These are phyloP conservation scores for Microtus montanus DNA, from an alignment of 2,113 vertebrate genomes.

Conservation along the genomic window DNA sequence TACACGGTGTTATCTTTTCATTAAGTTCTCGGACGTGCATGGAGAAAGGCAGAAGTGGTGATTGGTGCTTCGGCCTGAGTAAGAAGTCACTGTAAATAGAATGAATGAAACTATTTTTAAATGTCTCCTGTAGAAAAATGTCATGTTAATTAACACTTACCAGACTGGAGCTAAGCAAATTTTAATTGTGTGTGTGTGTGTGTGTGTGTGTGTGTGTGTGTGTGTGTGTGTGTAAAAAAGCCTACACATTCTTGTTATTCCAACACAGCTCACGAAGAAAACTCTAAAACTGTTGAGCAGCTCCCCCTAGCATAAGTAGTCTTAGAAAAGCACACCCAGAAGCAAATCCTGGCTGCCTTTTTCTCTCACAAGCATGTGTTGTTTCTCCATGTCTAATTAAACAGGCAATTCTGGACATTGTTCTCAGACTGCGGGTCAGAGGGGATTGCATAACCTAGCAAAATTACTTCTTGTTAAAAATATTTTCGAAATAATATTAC, in stretches of 20 bases:
- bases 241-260: neutral
- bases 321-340: slow-evolving; percentile 12
- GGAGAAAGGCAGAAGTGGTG: slow-evolving; percentile 36
- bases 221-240: neutral
- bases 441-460: neutral
- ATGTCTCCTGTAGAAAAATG: slow-evolving; percentile 34
- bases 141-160: slow-evolving; percentile 45
- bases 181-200: slow-evolving; percentile 48
- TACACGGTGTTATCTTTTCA: slow-evolving; percentile 41
- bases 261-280: neutral
- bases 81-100: slow-evolving; percentile 25
- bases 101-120: slow-evolving; percentile 51
- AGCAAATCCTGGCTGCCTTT: slow-evolving; percentile 41
- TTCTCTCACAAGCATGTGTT: neutral
- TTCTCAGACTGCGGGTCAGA: neutral
- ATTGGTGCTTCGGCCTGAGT: neutral
- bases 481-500: slow-evolving; percentile 39
- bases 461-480: slow-evolving; percentile 1
- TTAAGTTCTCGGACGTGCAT: neutral
- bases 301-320: slow-evolving; percentile 51
- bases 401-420: slow-evolving; percentile 5
- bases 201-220: no score
- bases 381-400: neutral
- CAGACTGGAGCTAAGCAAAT: slow-evolving; percentile 20
- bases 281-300: slow-evolving; percentile 46